Conservation (phyloP, 2,888 invertebrate species). For the Chalcis sispes region DNA sequence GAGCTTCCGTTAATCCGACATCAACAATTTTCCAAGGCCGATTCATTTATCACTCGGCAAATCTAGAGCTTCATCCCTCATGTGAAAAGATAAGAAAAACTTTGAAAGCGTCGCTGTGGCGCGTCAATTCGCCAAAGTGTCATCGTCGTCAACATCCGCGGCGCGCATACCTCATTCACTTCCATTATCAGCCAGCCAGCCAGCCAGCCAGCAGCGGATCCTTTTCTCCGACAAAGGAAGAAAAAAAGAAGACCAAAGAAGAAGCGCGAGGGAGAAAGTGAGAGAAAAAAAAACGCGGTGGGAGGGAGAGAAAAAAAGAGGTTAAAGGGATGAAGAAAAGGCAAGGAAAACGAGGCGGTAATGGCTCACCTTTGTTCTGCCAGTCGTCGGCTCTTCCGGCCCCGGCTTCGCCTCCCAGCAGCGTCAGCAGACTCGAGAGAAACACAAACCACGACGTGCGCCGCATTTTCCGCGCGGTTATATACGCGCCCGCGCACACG, state of each 20-base stretch:
- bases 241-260: neutral
- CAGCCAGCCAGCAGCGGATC: neutral
- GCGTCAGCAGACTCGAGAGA: slow-evolving; percentile 70
- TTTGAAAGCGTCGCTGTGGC: slow-evolving; percentile 10
- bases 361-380: slow-evolving; percentile 72
- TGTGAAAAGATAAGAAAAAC: slow-evolving; percentile 38
- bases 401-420: slow-evolving; percentile 61
- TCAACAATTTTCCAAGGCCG: no score
- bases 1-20: no score
- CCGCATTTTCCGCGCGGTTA: slow-evolving; percentile 65
- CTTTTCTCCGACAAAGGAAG: neutral
- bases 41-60: slow-evolving; percentile 21
- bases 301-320: slow-evolving; percentile 17
- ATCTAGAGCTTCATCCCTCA: neutral
- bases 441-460: slow-evolving; percentile 70
- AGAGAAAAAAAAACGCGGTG: slow-evolving; percentile 54
- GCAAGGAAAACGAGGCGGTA: slow-evolving; percentile 58
- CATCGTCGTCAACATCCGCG: slow-evolving; percentile 22
- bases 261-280: slow-evolving; percentile 33
- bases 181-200: neutral
- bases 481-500: neutral
- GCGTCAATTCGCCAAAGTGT: slow-evolving; percentile 16
- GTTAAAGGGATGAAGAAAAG: slow-evolving; percentile 33
- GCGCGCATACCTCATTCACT: neutral
- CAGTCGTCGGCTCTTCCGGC: slow-evolving; percentile 58